Percentiles rank a stretch among this genome's conserved stretches.
These are phyloP conservation scores for Neogale vison DNA, from an alignment of 2,113 vertebrate genomes.

Conservation along the genomic window DNA sequence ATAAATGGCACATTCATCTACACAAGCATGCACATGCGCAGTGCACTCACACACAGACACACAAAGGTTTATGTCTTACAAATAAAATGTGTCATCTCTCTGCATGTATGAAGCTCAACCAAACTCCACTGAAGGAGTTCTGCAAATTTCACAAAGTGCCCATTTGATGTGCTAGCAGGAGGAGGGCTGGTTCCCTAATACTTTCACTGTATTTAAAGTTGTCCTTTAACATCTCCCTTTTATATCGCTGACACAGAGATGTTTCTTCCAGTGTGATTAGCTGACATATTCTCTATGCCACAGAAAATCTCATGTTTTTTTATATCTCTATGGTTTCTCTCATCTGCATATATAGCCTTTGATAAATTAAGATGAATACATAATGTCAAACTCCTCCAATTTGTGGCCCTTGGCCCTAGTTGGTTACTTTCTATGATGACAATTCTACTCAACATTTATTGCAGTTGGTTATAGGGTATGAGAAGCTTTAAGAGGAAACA, in stretches of 20 bases:
- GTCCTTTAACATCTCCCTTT: background rate
- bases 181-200: background rate
- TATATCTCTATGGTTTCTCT: background rate
- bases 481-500: background rate
- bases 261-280: background rate
- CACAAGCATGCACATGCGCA: background rate
- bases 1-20: background rate
- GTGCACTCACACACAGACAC: background rate
- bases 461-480: background rate
- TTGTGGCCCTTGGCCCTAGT: background rate
- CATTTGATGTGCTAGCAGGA: background rate
- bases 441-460: background rate
- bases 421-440: background rate
- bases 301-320: background rate
- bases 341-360: background rate
- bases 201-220: background rate
- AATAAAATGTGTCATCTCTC: background rate
- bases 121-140: background rate
- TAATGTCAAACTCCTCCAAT: background rate
- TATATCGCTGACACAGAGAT: background rate
- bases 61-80: background rate
- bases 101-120: background rate
- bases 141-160: background rate
- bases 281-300: background rate
- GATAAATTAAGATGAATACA: background rate